Conservation (phyloP, 2,113 vertebrate genomes). For the Equus przewalskii region DNA sequence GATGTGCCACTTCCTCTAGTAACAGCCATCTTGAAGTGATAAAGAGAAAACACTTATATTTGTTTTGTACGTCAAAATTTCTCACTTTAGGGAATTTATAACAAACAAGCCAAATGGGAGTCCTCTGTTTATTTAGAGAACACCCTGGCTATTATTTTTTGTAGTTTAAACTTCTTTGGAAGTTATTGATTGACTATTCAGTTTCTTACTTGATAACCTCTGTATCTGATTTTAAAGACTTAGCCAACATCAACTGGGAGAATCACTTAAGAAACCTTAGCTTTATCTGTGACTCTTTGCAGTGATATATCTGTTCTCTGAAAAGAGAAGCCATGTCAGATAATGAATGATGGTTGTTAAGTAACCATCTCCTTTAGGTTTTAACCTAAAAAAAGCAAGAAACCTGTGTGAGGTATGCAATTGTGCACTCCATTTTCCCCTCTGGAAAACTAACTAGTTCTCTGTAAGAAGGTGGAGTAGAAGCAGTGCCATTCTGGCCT, state of each 20-base stretch:
- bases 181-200: not conserved
- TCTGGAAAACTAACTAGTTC: not conserved
- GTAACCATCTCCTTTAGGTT: not conserved
- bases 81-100: conserved; percentile 47
- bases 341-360: not conserved
- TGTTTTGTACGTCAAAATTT: not conserved
- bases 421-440: not conserved
- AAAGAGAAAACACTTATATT: not conserved
- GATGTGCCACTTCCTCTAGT: not conserved
- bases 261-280: not conserved
- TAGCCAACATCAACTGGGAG: not conserved
- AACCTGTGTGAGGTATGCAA: not conserved
- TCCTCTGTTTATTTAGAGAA: conserved; percentile 7
- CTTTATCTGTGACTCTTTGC: not conserved
- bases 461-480: not conserved
- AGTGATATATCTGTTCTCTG: conserved; percentile 19
- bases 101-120: conserved; percentile 40
- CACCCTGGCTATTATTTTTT: not conserved
- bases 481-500: not conserved
- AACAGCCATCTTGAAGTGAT: not conserved
- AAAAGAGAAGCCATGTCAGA: conserved; percentile 38
- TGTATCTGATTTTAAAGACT: conserved; percentile 17
- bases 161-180: not conserved
- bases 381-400: not conserved
- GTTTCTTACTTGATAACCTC: not conserved